Evolutionary conservation across 2,888 invertebrate genomes (phyloP).

Genomic region (Oscheius sp.): DNA sequence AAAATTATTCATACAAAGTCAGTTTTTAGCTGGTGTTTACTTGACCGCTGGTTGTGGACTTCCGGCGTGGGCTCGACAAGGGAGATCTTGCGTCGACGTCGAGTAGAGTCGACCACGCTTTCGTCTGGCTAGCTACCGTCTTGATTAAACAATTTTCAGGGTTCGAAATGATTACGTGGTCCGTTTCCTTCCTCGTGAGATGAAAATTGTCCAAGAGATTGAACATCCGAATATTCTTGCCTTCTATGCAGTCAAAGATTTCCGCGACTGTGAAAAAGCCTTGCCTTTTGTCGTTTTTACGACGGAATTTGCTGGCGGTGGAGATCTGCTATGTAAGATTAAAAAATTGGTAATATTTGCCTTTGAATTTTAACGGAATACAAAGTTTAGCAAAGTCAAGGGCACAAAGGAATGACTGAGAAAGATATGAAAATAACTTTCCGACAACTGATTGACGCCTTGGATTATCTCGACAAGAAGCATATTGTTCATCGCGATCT

Average conservation of each 20-base stretch:
- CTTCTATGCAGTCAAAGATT: constrained; percentile 78
- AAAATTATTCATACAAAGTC: constrained; percentile 2
- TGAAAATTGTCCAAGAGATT: constrained; percentile 82
- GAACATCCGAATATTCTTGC: constrained; percentile 85
- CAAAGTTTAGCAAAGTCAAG: too few species aligned
- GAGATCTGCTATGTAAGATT: constrained; percentile 80
- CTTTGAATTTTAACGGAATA: too few species aligned
- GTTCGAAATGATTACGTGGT: neutral
- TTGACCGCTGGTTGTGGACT: too few species aligned
- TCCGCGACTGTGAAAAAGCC: neutral
- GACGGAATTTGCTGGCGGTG: constrained; percentile 76
- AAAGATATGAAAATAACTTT: constrained; percentile 74
- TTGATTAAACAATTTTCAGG: neutral
- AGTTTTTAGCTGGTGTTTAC: neutral
- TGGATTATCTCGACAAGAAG: constrained; percentile 56
- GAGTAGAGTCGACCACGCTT: neutral
- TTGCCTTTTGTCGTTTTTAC: constrained; percentile 77
- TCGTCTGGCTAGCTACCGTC: neutral
- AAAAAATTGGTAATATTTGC: constrained; percentile 74
- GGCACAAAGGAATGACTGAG: too few species aligned
- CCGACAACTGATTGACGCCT: constrained; percentile 73
- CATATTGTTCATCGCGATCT: constrained; percentile 77
- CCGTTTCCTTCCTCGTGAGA: constrained; percentile 80
- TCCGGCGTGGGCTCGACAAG: too few species aligned
- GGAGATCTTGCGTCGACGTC: too few species aligned